Percentiles rank a stretch among this genome's conserved stretches.
Conservation (phyloP, 2,797 vertebrate genomes). For the Megaceryle alcyon region DNA sequence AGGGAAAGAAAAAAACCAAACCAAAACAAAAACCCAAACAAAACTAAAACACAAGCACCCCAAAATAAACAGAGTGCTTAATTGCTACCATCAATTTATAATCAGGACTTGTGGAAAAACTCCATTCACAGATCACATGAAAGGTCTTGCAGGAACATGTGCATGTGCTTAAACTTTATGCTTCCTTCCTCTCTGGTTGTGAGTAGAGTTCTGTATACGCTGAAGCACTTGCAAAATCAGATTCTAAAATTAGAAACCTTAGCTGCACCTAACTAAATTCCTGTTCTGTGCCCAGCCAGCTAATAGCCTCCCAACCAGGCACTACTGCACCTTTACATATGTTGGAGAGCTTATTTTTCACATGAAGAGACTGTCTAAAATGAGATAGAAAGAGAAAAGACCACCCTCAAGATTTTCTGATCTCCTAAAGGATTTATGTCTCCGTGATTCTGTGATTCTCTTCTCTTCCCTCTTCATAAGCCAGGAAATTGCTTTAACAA, state of each 20-base stretch:
- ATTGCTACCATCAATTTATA: background rate
- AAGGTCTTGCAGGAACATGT: background rate
- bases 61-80: background rate
- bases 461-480: background rate
- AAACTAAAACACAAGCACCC: background rate
- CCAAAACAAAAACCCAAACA: background rate
- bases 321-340: background rate
- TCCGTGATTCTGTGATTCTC: too few relatives aligned
- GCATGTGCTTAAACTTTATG: background rate
- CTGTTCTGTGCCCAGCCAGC: background rate
- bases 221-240: background rate
- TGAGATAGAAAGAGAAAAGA: background rate
- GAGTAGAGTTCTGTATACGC: background rate
- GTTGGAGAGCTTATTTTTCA: background rate
- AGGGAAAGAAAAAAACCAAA: background rate
- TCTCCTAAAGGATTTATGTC: background rate
- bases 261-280: background rate
- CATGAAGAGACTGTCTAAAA: constrained; percentile 12
- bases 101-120: background rate
- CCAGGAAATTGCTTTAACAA: constrained; percentile 42
- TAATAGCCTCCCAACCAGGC: background rate
- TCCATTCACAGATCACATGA: background rate
- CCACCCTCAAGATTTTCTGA: background rate
- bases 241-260: constrained; percentile 4
- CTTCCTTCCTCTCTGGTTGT: background rate